phyloP scores from a whole-genome alignment of 1,140 invertebrate species.

The Lordiphosa stackelbergi region DNA sequence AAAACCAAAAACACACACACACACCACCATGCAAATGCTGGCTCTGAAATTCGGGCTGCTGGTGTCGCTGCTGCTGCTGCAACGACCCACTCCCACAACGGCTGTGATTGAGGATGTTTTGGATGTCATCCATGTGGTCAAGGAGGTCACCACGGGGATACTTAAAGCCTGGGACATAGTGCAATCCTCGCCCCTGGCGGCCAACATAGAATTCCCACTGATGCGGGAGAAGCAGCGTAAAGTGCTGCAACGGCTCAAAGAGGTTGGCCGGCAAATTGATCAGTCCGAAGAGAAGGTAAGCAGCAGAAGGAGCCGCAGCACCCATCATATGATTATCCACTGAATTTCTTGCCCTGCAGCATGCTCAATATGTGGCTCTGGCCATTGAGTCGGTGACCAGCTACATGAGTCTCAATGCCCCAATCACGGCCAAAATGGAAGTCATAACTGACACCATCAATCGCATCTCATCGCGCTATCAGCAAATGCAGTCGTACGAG shows the following conservation, averaged over 20 bases:
- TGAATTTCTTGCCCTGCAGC: conserved; percentile 32
- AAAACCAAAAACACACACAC: conserved; percentile 13
- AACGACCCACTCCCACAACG: conserved; percentile 42
- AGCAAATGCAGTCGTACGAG: conserved; percentile 80
- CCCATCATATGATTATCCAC: no score
- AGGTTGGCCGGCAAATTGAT: conserved; percentile 77
- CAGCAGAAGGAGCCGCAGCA: no score
- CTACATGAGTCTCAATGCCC: conserved; percentile 68
- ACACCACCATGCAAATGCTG: conserved; percentile 19
- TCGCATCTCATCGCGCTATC: conserved; percentile 80
- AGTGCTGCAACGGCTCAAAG: conserved; percentile 78
- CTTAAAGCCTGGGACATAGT: conserved; percentile 82
- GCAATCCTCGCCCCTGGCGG: conserved; percentile 78
- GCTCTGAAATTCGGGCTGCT: conserved; percentile 14
- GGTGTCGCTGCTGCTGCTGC: conserved; percentile 23
- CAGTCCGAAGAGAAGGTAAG: conserved; percentile 63
- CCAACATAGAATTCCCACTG: conserved; percentile 80
- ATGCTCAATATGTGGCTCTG: conserved; percentile 60
- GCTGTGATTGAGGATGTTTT: conserved; percentile 80
- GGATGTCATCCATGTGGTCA: conserved; percentile 81
- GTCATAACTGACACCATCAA: conserved; percentile 80
- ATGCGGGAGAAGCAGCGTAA: conserved; percentile 79
- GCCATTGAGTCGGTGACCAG: conserved; percentile 67
- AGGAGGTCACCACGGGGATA: conserved; percentile 80
- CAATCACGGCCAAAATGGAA: conserved; percentile 79